A percentile compares a stretch with the other conserved stretches of the same genome.
Evolutionary conservation across 2,113 vertebrate species (phyloP).

Genomic region (Platycercus adscitus): DNA sequence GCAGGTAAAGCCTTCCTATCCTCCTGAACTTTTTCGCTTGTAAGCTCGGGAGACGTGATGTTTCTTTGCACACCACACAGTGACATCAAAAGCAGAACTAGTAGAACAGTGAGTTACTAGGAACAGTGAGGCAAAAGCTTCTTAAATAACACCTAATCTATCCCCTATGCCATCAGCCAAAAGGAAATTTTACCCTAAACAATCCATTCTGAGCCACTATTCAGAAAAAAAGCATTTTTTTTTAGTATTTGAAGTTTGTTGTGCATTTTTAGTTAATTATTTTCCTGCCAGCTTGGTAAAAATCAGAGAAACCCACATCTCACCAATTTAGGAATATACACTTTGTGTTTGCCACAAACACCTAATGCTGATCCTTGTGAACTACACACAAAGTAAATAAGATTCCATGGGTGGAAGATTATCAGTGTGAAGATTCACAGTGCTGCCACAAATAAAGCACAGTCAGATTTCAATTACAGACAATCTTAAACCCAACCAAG

Average conservation of each 20-base stretch:
- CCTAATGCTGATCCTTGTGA: neutral
- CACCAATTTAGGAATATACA: neutral
- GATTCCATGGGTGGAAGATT: neutral
- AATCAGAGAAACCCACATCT: neutral
- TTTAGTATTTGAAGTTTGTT: neutral
- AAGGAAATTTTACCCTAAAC: neutral
- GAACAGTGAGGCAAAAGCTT: neutral
- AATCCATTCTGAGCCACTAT: neutral
- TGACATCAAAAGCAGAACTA: slow-evolving; percentile 1
- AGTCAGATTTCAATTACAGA: neutral
- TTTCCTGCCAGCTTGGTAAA: neutral
- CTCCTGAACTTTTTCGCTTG: neutral
- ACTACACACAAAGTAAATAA: neutral
- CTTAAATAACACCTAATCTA: neutral
- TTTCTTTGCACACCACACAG: neutral
- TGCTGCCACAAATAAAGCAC: neutral
- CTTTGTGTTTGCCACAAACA: neutral
- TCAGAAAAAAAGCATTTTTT: neutral
- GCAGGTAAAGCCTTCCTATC: neutral
- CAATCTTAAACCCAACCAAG: neutral
- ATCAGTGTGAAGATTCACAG: neutral
- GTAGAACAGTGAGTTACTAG: neutral
- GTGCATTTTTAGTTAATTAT: neutral
- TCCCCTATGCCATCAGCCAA: neutral
- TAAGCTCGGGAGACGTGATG: neutral